A percentile compares a stretch with the other conserved stretches of the same genome.
These are phyloP conservation scores for Oncorhynchus clarkii DNA, from an alignment of 2,113 vertebrate species.

Conservation along the genomic window DNA sequence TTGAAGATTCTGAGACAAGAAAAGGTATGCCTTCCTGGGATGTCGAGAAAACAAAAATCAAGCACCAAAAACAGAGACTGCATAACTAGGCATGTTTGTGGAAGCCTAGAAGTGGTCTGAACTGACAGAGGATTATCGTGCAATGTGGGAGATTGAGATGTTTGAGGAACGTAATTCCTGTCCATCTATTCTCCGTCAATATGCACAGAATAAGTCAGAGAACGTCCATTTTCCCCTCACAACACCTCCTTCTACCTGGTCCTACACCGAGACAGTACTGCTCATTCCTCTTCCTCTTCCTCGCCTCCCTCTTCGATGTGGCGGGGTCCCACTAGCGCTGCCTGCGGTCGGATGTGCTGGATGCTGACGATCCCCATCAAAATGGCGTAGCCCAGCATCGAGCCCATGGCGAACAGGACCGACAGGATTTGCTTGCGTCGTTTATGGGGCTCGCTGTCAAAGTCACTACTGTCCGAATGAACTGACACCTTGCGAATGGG, in stretches of 20 bases:
- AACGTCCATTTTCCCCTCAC: no score
- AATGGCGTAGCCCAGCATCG: conserved; percentile 91
- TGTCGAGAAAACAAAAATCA: conserved; percentile 6
- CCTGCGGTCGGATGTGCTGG: conserved; percentile 65
- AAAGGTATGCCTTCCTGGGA: conserved; percentile 5
- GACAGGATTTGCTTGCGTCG: conserved; percentile 87
- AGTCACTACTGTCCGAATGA: conserved; percentile 50
- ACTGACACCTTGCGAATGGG: conserved; percentile 38
- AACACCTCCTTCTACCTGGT: neutral
- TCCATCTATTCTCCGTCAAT: neutral
- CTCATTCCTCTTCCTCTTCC: conserved; percentile 28
- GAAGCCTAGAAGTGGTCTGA: neutral
- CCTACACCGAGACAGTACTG: neutral
- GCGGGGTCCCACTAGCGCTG: conserved; percentile 41
- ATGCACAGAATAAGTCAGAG: neutral
- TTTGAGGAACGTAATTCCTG: neutral
- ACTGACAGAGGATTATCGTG: neutral
- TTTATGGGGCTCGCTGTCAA: conserved; percentile 83
- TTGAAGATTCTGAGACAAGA: conserved; percentile 7
- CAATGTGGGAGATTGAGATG: neutral
- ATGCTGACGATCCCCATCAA: conserved; percentile 88
- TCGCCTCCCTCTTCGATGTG: conserved; percentile 23
- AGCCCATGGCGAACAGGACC: conserved; percentile 80
- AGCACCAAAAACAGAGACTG: neutral
- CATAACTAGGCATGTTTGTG: neutral